These are phyloP conservation scores for Agrochola lota DNA, from an alignment of 2,888 invertebrate species.

Conservation along the genomic window DNA sequence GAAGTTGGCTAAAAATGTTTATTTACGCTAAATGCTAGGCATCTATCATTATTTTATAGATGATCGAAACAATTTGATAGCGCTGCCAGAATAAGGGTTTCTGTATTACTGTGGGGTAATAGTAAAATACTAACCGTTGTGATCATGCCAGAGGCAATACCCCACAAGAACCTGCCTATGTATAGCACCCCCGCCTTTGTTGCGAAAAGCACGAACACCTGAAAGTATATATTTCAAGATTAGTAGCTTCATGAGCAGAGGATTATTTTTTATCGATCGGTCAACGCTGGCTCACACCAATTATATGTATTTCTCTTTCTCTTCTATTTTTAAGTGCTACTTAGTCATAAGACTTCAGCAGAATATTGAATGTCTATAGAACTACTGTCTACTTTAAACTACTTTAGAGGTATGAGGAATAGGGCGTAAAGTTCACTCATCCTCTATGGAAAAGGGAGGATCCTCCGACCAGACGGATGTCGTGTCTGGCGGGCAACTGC, in stretches of 20 bases:
- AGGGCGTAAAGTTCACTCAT: too few relatives aligned
- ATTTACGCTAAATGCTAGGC: too few relatives aligned
- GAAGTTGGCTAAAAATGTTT: too few relatives aligned
- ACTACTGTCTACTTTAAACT: too few relatives aligned
- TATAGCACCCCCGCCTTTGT: slow-evolving; percentile 83
- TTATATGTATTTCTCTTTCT: background rate
- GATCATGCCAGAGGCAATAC: slow-evolving; percentile 87
- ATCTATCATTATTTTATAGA: too few relatives aligned
- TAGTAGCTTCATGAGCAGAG: background rate
- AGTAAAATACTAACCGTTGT: slow-evolving; percentile 76
- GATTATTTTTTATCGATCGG: background rate
- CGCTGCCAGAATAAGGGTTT: too few relatives aligned
- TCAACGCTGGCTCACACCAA: background rate
- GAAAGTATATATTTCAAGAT: slow-evolving; percentile 44
- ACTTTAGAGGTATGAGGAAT: too few relatives aligned
- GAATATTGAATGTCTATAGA: background rate
- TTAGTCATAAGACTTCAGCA: background rate
- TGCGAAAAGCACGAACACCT: slow-evolving; percentile 83
- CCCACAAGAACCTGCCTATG: slow-evolving; percentile 86
- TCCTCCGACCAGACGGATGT: too few relatives aligned
- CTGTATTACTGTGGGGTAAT: background rate
- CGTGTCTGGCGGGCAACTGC: too few relatives aligned
- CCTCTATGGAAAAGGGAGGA: too few relatives aligned
- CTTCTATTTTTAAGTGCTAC: background rate
- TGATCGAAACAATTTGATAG: too few relatives aligned